Conservation (phyloP, 2,797 vertebrate species). For the Xyrichtys novacula region DNA sequence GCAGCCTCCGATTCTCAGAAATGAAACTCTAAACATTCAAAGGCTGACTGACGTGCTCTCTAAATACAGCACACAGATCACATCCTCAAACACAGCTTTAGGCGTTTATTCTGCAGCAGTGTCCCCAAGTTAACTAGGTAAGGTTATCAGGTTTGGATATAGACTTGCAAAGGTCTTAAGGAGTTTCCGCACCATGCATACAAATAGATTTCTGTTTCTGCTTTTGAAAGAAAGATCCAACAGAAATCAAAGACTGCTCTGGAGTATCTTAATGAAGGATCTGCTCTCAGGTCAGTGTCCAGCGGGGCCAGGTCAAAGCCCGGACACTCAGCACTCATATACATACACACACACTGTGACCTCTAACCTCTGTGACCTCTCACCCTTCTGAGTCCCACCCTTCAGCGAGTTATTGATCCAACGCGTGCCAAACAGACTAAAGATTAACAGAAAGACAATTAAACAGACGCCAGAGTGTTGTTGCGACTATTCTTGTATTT, state of each 20-base stretch:
- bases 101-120: neutral
- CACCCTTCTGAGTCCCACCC: constrained; percentile 13
- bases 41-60: constrained; percentile 48
- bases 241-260: too few relatives aligned
- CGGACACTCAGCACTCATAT: constrained; percentile 35
- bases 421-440: constrained; percentile 36
- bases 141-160: constrained; percentile 3
- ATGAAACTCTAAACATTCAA: constrained; percentile 50
- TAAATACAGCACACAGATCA: constrained; percentile 46
- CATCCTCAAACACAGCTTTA: neutral
- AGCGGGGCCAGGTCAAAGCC: constrained; percentile 58
- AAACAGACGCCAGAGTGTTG: neutral
- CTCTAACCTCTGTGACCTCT: constrained; percentile 61
- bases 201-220: too few relatives aligned
- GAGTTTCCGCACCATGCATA: too few relatives aligned
- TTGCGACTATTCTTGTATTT: too few relatives aligned
- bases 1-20: constrained; percentile 43
- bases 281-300: constrained; percentile 26
- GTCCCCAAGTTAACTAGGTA: constrained; percentile 10
- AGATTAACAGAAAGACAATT: constrained; percentile 13
- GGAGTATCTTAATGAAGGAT: constrained; percentile 4
- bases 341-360: constrained; percentile 39
- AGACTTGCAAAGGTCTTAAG: neutral
- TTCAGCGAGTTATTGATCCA: constrained; percentile 53
- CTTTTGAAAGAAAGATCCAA: too few relatives aligned